Base-by-base conservation (phyloP, 2,113 vertebrate species). In the Cinclus cinclus region DNA sequence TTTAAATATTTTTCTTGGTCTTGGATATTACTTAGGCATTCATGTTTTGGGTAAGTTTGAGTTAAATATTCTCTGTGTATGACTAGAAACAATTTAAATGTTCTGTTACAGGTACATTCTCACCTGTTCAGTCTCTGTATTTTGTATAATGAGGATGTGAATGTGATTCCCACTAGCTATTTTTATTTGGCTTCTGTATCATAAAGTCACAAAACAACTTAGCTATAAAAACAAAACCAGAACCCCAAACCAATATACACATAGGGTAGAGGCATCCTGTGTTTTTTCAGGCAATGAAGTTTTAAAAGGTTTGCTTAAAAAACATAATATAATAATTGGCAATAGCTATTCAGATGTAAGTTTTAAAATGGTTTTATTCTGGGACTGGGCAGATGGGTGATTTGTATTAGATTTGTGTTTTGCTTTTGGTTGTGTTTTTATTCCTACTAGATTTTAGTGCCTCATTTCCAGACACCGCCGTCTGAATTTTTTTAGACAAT, bases 231-330 rank as follows among this genome's bases (percentile, higher is more conserved):
- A 69, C 24, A 68, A 91, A 83, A 46, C 4, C 13, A 53, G 73
- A 90, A 33, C 2, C 3, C 27, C 27, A 75, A 59, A 22, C 55
- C 25, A 28, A 69, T 74, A 81, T 41, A 90, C 83, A 56, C 9
- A 27, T 33, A 76, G 49, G 37, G 60, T 79, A 83, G 44, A 96
- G 15, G 33, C 49, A 92, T 95, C 31, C 37, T 71, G 18, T 73
- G 77, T 83, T 27, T 73, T 62, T 78, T 92, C 63, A 95, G 81
- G 71, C 50, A 94, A 94, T 96, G 56, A 86, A 95, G 93, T 97
- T 97, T 97, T 96, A 85, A 96, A 97, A 87, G 28, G 24, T 96
- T 94, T 97, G 25, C 35, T 94, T 96, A 95, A 96, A 97, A 77
- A 89, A 4, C 49, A 59, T 24, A 84, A 46, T 80, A 92, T 64